These are phyloP conservation scores for Xylophagus ater DNA, from an alignment of 2,888 invertebrate genomes.

Conservation along the genomic window DNA sequence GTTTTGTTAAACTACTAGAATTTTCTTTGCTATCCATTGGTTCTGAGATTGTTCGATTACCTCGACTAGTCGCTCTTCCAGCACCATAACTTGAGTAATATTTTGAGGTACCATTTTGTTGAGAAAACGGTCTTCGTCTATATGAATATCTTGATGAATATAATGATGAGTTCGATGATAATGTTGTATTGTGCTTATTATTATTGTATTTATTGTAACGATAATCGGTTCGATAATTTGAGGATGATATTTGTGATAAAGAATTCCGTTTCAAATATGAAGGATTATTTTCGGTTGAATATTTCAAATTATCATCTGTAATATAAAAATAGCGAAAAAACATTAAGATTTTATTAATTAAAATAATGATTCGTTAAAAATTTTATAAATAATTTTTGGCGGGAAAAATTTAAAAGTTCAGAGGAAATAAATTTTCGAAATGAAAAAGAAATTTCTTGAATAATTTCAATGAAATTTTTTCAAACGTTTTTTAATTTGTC, in stretches of 20 bases:
- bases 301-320: too few species aligned
- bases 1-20: slow-evolving; percentile 11
- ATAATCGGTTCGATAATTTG: slow-evolving; percentile 12
- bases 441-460: too few species aligned
- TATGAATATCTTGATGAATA: slow-evolving; percentile 14
- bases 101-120: slow-evolving; percentile 10
- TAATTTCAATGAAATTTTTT: too few species aligned
- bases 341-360: too few species aligned
- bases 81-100: slow-evolving; percentile 10
- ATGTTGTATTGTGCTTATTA: slow-evolving; percentile 7
- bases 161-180: slow-evolving; percentile 10
- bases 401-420: too few species aligned
- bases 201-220: slow-evolving; percentile 9
- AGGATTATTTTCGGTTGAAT: too few species aligned
- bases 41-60: slow-evolving; percentile 7
- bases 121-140: slow-evolving; percentile 14
- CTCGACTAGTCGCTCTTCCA: slow-evolving; percentile 10
- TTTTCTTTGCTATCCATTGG: slow-evolving; percentile 11
- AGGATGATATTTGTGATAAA: slow-evolving; percentile 9
- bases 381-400: too few species aligned
- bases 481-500: too few species aligned
- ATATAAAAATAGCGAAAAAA: too few species aligned
- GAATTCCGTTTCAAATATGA: slow-evolving; percentile 16
- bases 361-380: too few species aligned
- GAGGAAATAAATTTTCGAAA: too few species aligned